These are phyloP conservation scores for Perca schrenkii DNA, from an alignment of 2,113 vertebrate genomes.

Conservation along the genomic window DNA sequence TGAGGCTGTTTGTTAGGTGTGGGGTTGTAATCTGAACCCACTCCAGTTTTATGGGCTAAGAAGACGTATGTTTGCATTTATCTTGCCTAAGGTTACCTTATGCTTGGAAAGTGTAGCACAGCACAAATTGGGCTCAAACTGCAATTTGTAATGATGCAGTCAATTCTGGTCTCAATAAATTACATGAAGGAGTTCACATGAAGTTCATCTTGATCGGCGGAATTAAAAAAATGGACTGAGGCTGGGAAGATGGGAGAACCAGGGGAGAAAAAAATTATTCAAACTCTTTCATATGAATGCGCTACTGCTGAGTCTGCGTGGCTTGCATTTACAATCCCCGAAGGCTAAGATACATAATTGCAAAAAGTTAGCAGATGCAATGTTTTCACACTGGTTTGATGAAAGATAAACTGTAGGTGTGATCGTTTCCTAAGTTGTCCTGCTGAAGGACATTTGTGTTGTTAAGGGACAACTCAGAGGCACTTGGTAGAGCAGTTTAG, in stretches of 20 bases:
- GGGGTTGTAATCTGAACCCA: background rate
- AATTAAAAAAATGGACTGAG: background rate
- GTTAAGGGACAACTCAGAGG: background rate
- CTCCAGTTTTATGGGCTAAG: background rate
- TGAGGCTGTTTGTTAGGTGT: background rate
- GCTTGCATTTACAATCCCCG: background rate
- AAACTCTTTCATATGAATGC: background rate
- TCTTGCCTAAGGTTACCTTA: background rate
- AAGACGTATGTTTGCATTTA: background rate
- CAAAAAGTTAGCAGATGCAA: background rate
- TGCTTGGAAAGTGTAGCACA: background rate
- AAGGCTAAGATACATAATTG: background rate
- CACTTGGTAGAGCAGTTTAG: background rate
- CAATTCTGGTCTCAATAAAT: background rate
- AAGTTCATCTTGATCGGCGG: background rate
- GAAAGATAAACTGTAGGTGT: background rate
- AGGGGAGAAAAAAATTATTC: background rate
- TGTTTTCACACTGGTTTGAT: background rate
- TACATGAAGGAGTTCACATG: background rate
- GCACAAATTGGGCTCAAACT: slow-evolving; percentile 3
- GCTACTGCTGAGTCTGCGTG: background rate
- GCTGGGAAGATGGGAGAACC: background rate
- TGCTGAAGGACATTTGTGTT: background rate
- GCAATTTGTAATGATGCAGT: background rate
- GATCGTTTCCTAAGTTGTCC: background rate